Conservation (phyloP, 2,797 vertebrate genomes). For the Pipistrellus nathusii region DNA sequence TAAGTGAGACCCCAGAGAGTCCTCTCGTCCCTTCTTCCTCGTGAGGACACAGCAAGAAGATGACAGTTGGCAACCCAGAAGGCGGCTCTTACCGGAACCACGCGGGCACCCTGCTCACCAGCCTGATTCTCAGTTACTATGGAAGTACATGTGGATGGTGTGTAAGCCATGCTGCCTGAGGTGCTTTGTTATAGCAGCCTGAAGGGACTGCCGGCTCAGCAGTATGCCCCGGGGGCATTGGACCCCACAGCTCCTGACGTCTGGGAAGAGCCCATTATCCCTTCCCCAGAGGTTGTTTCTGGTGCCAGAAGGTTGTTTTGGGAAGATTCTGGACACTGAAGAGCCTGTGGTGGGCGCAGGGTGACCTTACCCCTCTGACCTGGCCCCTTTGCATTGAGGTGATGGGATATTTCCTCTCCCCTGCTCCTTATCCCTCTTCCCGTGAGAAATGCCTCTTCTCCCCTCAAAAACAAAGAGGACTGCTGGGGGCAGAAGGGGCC, state of each 20-base stretch:
- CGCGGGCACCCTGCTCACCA: not conserved
- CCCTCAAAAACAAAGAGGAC: not conserved
- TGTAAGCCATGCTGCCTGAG: not conserved
- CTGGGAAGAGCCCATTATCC: not conserved
- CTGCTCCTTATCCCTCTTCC: not conserved
- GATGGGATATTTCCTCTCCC: not conserved
- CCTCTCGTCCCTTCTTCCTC: rapidly evolving
- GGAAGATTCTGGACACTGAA: too few species aligned
- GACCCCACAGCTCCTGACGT: not conserved
- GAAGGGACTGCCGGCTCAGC: not conserved
- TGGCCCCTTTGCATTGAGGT: not conserved
- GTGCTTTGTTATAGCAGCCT: not conserved
- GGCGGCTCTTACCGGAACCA: not conserved
- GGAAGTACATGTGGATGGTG: not conserved
- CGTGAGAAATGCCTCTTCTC: not conserved
- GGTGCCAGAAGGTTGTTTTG: not conserved
- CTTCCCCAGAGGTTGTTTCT: not conserved
- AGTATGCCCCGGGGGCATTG: not conserved
- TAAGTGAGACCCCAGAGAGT: not conserved
- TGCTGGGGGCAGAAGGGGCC: not conserved
- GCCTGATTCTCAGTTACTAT: not conserved
- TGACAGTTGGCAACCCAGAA: not conserved
- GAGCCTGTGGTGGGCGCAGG: not conserved
- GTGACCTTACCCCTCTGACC: not conserved
- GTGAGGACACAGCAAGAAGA: not conserved